A percentile compares a stretch with the other conserved stretches of the same genome.
These are phyloP conservation scores for Brachylomia viminalis DNA, from an alignment of 2,888 invertebrate species.

Conservation along the genomic window DNA sequence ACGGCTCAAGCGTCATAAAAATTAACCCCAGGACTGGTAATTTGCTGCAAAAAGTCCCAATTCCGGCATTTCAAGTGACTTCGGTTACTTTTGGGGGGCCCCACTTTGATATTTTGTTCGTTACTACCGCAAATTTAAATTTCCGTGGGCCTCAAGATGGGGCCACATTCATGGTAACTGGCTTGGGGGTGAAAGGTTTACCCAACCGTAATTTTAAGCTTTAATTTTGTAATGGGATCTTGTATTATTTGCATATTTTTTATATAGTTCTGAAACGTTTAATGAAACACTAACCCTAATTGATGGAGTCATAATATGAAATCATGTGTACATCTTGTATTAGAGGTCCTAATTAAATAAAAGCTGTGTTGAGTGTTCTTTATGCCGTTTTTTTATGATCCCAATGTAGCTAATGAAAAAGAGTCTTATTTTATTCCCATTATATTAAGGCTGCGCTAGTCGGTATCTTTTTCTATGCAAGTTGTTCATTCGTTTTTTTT, in stretches of 20 bases:
- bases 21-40: constrained; percentile 90
- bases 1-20: constrained; percentile 90
- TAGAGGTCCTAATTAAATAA: not conserved
- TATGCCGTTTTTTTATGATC: not conserved
- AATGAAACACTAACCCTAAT: too few species aligned
- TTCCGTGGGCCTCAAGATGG: constrained; percentile 85
- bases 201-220: constrained; percentile 78
- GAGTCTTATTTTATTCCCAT: too few species aligned
- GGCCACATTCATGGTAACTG: constrained; percentile 91
- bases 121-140: constrained; percentile 89
- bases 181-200: constrained; percentile 90
- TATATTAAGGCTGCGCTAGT: too few species aligned
- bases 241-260: not conserved
- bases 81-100: constrained; percentile 94
- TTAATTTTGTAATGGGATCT: constrained; percentile 39
- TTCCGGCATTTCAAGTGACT: constrained; percentile 92
- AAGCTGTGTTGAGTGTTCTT: not conserved
- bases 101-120: constrained; percentile 92
- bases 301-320: too few species aligned
- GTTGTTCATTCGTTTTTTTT: not conserved
- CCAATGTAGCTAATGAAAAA: too few species aligned
- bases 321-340: too few species aligned
- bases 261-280: not conserved
- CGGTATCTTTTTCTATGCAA: too few species aligned
- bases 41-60: constrained; percentile 89